These are phyloP conservation scores for Myotis brandtii DNA, from an alignment of 2,113 vertebrate species.

Conservation along the genomic window DNA sequence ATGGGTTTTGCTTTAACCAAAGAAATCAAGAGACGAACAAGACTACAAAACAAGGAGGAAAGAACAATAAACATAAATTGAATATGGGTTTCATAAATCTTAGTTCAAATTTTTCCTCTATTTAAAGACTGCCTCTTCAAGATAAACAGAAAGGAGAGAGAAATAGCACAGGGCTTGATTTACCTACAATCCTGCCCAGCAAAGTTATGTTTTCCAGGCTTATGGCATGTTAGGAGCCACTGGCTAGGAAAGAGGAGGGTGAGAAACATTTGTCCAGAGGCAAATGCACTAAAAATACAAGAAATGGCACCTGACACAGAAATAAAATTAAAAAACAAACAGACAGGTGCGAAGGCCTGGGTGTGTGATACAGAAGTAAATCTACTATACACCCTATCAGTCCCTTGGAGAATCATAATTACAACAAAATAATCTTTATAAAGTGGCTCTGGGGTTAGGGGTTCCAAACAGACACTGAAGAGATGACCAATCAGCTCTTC, in stretches of 20 bases:
- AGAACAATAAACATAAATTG: not conserved
- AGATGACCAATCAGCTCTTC: not conserved
- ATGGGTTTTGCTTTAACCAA: not conserved
- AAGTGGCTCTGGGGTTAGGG: not conserved
- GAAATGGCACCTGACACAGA: not conserved
- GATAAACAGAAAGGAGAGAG: not conserved
- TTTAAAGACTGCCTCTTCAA: not conserved
- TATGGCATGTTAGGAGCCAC: not conserved
- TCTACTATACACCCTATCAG: not conserved
- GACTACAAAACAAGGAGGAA: not conserved
- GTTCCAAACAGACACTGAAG: not conserved
- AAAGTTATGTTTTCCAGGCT: not conserved
- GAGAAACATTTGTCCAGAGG: too few relatives aligned
- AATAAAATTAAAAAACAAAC: not conserved
- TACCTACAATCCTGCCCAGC: not conserved
- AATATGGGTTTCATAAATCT: constrained; percentile 42
- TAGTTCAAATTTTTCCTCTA: not conserved
- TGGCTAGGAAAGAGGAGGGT: not conserved
- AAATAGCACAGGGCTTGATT: not conserved
- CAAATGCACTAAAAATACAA: not conserved
- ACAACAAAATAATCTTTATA: not conserved
- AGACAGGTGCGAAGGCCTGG: accelerated
- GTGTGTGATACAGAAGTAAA: not conserved
- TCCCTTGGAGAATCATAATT: not conserved
- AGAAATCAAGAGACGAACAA: not conserved